phyloP scores from a whole-genome alignment of 1,140 invertebrate species.

The Bathynomus jamesi region DNA sequence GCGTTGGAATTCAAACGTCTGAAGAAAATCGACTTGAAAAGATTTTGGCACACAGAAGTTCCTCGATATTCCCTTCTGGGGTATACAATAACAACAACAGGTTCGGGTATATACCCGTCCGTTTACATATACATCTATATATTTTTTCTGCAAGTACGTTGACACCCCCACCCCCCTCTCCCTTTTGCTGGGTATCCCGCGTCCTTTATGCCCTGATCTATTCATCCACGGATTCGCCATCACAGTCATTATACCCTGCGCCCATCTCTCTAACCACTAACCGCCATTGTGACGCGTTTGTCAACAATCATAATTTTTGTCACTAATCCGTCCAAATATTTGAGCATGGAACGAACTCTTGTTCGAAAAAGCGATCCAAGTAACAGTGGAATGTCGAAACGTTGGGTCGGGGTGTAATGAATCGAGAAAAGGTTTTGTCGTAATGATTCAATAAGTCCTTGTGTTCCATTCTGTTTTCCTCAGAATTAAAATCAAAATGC shows the following conservation, averaged over 20 bases:
- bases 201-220: background rate
- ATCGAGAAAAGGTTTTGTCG: background rate
- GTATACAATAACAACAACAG: background rate
- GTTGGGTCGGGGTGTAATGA: background rate
- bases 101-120: background rate
- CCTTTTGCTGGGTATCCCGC: background rate
- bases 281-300: background rate
- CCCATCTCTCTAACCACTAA: background rate
- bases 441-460: background rate
- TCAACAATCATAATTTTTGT: slow-evolving; percentile 1
- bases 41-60: too few relatives aligned
- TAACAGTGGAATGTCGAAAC: background rate
- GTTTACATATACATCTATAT: background rate
- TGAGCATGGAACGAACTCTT: background rate
- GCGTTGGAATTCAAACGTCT: too few relatives aligned
- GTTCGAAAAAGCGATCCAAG: background rate
- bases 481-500: background rate
- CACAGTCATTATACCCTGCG: background rate
- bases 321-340: slow-evolving; percentile 1
- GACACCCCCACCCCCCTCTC: background rate
- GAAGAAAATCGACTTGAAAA: too few relatives aligned
- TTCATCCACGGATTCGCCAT: too few relatives aligned
- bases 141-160: background rate
- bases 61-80: background rate
- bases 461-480: background rate